Conservation (phyloP, 2,113 vertebrate genomes). For the Crocuta crocuta region DNA sequence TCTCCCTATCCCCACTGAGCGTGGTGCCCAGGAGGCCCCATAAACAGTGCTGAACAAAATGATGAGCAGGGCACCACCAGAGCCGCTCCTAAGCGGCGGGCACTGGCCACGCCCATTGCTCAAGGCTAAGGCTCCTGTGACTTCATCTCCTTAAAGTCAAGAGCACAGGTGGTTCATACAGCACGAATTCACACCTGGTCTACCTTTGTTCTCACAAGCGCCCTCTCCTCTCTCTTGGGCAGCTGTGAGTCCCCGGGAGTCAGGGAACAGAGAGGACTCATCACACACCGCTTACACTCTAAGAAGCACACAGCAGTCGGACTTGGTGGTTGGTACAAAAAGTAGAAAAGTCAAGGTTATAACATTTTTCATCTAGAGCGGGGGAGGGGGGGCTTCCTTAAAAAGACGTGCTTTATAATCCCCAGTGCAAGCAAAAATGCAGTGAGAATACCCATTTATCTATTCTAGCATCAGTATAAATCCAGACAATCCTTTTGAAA, state of each 20-base stretch:
- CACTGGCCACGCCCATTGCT: background rate
- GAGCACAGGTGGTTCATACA: background rate
- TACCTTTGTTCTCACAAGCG: background rate
- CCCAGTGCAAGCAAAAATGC: background rate
- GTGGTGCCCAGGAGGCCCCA: slow-evolving; percentile 47
- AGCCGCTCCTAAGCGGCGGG: background rate
- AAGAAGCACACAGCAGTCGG: background rate
- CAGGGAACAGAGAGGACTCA: background rate
- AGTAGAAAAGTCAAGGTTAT: background rate
- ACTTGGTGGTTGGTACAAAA: background rate
- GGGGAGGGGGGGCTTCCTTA: background rate
- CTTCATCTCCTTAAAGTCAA: background rate
- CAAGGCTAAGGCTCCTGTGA: background rate
- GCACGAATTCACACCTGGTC: accelerated
- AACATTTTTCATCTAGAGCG: background rate
- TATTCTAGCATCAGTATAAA: background rate
- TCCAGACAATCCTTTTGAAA: slow-evolving; percentile 20
- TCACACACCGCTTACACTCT: background rate
- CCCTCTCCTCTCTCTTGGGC: background rate
- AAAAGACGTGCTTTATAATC: background rate
- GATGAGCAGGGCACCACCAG: background rate
- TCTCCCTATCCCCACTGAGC: slow-evolving; percentile 60
- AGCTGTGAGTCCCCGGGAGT: background rate
- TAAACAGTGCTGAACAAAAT: slow-evolving; percentile 23
- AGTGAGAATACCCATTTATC: background rate